Base-by-base conservation (phyloP, 2,113 vertebrate genomes). In the Asarcornis scutulata region DNA sequence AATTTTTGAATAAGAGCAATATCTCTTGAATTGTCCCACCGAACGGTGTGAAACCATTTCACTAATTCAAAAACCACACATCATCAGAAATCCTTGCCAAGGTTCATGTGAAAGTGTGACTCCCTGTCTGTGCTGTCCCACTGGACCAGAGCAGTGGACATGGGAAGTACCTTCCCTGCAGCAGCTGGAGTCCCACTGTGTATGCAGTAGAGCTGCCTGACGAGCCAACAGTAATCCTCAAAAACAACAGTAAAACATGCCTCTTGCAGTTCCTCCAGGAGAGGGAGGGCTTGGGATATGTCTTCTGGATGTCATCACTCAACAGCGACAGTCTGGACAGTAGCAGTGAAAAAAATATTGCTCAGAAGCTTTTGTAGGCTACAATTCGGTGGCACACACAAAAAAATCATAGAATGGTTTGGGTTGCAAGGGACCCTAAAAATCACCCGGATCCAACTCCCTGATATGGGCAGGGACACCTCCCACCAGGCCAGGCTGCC, bases 151-250 rank as follows among this genome's bases (percentile, higher is more conserved):
- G 72, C 29, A 48, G 21, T 20, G 69, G 76, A 21, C 44, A n/a
- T 0, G 1, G 59, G 46, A 87, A 50, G 18, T 53, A 34, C 9
- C 25, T 67, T 83, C 0, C 2, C 50, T 1, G 3, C 31, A 62
- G 20, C 16, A 56, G 18, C 20, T 29, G 10, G 13, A 91, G 55
- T 73, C 32, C 27, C 5, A 1, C 21, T 40, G 9, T 0, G 1
- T 21, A 40, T 26, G 5, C 14, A 4, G 7, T 36, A 34, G 22
- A 78, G 13, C 29, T 74, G 46, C 52, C 36, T 29, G 48, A 79
- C 0, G 3, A 69, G 46, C 34, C n/a, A 75, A 20, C 1, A 1
- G 17, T 13, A 44, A 25, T 34, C 34, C 26, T 87, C 25, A 60
- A 40, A 91, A 88, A 8, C 17, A 40, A 1, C 4, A 56, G 16